Conservation (phyloP, 2,888 invertebrate genomes). For the Pseudococcus viburni region DNA sequence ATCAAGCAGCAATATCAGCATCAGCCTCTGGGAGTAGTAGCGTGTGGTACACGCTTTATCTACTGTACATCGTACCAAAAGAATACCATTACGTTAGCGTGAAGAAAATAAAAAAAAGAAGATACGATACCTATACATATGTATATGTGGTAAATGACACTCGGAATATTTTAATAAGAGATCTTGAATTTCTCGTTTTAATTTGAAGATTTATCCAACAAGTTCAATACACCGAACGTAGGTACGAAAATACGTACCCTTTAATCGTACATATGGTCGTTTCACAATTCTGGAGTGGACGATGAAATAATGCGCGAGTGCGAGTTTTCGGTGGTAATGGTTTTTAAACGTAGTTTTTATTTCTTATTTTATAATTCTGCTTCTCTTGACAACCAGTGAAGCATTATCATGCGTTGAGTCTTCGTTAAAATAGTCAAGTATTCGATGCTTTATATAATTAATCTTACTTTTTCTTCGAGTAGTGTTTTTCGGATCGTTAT, state of each 20-base stretch:
- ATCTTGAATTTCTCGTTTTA: conserved; percentile 65
- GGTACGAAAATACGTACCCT: conserved; percentile 54
- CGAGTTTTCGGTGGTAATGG: too few species aligned
- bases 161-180: conserved; percentile 64
- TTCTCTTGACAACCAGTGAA: too few species aligned
- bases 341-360: too few species aligned
- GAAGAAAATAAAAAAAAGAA: conserved; percentile 21
- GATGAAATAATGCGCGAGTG: too few species aligned
- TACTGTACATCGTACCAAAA: background rate
- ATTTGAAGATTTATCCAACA: conserved; percentile 62
- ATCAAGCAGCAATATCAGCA: conserved; percentile 59
- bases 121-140: background rate
- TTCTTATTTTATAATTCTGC: too few species aligned
- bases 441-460: too few species aligned
- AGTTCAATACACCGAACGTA: conserved; percentile 61
- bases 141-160: conserved; percentile 62
- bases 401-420: too few species aligned
- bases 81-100: conserved; percentile 6
- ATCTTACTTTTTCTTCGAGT: too few species aligned
- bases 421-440: too few species aligned
- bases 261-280: too few species aligned
- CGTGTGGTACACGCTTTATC: conserved; percentile 56
- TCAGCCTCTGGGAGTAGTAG: conserved; percentile 38
- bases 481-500: too few species aligned
- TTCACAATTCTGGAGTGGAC: too few species aligned